Percentiles rank a stretch among this genome's conserved stretches.
phyloP scores from a whole-genome alignment of 2,797 vertebrate genomes.

The Sebastes aleutianus region DNA sequence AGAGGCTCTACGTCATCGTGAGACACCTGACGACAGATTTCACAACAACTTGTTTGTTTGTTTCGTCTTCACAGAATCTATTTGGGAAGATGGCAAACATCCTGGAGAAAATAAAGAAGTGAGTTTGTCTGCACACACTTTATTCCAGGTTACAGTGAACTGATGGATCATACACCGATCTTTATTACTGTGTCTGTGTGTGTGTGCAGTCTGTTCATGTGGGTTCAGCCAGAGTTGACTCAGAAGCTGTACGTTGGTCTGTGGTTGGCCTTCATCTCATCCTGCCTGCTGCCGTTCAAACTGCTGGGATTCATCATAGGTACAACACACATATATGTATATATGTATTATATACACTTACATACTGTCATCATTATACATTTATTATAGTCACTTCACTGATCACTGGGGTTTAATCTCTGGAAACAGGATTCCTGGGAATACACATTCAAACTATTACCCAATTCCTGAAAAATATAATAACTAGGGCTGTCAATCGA shows the following conservation, averaged over 20 bases:
- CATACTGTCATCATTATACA: too few relatives aligned
- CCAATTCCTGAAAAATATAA: too few relatives aligned
- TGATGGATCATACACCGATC: not conserved
- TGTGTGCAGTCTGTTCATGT: slow-evolving; percentile 91
- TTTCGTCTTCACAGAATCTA: slow-evolving; percentile 85
- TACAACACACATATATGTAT: slow-evolving; percentile 61
- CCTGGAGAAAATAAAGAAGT: slow-evolving; percentile 99
- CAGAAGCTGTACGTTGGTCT: slow-evolving; percentile 93
- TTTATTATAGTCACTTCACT: too few relatives aligned
- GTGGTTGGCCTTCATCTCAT: slow-evolving; percentile 92
- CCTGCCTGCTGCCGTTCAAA: slow-evolving; percentile 94
- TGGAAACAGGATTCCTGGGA: too few relatives aligned
- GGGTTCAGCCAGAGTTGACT: slow-evolving; percentile 95
- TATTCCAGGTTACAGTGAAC: not conserved
- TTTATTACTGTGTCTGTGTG: slow-evolving; percentile 19
- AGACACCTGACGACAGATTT: not conserved
- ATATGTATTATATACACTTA: not conserved
- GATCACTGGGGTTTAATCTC: too few relatives aligned
- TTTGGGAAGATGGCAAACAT: slow-evolving; percentile 98
- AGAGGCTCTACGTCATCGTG: not conserved
- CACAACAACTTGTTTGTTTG: not conserved
- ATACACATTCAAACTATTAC: too few relatives aligned
- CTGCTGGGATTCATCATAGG: slow-evolving; percentile 92
- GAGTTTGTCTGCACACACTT: slow-evolving; percentile 62
- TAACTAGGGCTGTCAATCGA: too few relatives aligned